Evolutionary conservation across 2,888 invertebrate genomes (phyloP).

Genomic region (Aricia artaxerxes): DNA sequence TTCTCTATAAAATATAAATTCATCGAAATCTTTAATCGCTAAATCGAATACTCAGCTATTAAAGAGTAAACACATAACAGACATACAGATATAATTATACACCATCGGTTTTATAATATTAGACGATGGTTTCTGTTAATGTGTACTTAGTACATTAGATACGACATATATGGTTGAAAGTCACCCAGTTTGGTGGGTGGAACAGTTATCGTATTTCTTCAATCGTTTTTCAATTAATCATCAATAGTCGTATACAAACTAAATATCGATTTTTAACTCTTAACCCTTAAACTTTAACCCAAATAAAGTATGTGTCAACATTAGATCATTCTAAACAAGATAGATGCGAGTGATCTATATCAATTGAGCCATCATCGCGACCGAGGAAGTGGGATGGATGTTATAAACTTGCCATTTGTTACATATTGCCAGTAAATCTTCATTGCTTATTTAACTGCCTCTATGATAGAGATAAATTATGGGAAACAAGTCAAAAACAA

Average conservation of each 20-base stretch:
- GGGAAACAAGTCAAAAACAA: background rate
- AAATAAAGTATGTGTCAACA: background rate
- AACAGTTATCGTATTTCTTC: no score
- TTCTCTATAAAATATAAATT: no score
- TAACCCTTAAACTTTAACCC: background rate
- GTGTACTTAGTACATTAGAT: no score
- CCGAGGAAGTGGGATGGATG: conserved; percentile 56
- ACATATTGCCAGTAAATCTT: background rate
- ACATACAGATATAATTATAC: no score
- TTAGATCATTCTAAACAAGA: conserved; percentile 68
- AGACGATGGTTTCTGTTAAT: no score
- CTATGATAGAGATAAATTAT: background rate
- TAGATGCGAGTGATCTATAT: conserved; percentile 76
- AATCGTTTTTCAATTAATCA: no score
- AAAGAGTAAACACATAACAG: no score
- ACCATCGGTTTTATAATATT: no score
- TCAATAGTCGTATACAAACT: background rate
- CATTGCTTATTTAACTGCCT: background rate
- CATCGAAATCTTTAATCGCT: no score
- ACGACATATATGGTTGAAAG: no score
- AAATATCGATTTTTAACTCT: background rate
- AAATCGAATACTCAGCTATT: no score
- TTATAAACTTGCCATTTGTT: conserved; percentile 31
- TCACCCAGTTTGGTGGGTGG: no score
- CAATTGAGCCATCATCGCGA: conserved; percentile 69